Percentiles rank a stretch among this genome's conserved stretches.
These are phyloP conservation scores for Arizona elegans DNA, from an alignment of 2,113 vertebrate genomes.

Conservation along the genomic window DNA sequence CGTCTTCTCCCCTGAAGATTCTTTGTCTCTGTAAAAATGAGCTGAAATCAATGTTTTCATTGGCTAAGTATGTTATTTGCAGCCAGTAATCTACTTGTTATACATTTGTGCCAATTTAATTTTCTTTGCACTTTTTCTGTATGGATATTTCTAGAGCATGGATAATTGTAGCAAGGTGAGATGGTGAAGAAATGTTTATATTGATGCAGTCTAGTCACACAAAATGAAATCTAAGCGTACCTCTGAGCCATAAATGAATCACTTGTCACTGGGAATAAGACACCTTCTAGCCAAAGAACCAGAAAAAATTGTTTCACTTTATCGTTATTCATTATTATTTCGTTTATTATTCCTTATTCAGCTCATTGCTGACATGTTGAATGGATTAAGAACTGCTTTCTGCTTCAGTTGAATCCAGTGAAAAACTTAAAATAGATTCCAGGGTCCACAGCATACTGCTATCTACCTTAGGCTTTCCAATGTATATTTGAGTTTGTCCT, in stretches of 20 bases:
- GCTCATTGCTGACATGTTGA: background rate
- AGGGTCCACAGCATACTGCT: background rate
- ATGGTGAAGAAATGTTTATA: background rate
- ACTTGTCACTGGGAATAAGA: too few species aligned
- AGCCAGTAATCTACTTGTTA: background rate
- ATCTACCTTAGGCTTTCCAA: background rate
- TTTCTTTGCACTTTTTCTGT: background rate
- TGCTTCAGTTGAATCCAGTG: background rate
- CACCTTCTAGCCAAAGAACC: background rate
- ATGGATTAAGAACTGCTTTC: background rate
- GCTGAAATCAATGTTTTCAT: background rate
- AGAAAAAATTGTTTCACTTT: background rate
- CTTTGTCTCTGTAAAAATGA: background rate
- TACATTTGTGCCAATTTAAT: background rate
- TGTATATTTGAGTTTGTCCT: background rate
- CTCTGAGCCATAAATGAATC: background rate
- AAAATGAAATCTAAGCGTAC: background rate
- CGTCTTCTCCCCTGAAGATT: background rate
- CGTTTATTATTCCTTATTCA: background rate
- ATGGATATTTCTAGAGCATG: background rate
- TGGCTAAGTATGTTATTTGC: background rate
- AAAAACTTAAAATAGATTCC: background rate
- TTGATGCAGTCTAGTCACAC: background rate
- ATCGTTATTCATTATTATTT: background rate
- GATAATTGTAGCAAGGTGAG: background rate